Evolutionary conservation across 2,797 vertebrate species (phyloP).

Genomic region (Falco concolor): DNA sequence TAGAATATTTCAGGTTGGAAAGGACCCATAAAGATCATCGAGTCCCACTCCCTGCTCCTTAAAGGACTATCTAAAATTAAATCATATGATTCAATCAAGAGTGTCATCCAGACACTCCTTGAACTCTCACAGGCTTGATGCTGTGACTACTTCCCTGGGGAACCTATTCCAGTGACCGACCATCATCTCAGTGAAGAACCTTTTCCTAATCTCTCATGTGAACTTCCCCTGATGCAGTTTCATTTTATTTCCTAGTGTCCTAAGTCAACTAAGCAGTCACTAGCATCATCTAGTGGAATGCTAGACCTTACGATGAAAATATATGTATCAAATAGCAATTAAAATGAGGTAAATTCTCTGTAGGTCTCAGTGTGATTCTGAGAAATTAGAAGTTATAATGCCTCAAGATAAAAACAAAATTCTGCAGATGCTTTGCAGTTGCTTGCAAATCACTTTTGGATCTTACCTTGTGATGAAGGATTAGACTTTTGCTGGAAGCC

Average conservation of each 20-base stretch:
- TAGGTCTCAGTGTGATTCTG: not conserved
- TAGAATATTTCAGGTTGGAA: not conserved
- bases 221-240: not conserved
- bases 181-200: not conserved
- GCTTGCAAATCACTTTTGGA: not conserved
- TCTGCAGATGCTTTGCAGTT: not conserved
- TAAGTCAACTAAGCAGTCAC: not conserved
- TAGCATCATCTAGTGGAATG: not conserved
- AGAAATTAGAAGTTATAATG: not conserved
- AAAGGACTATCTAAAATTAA: not conserved
- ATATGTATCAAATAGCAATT: not conserved
- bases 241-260: not conserved
- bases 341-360: not conserved
- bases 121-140: not conserved
- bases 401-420: not conserved
- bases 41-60: not conserved
- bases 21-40: not conserved
- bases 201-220: not conserved
- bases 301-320: not conserved
- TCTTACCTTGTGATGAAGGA: not conserved
- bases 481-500: not conserved
- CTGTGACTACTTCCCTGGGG: not conserved
- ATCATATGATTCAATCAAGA: not conserved
- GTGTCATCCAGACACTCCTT: not conserved
- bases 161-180: not conserved